Conservation (phyloP, 2,888 invertebrate species). For the Cryptocheilus praepositus region DNA sequence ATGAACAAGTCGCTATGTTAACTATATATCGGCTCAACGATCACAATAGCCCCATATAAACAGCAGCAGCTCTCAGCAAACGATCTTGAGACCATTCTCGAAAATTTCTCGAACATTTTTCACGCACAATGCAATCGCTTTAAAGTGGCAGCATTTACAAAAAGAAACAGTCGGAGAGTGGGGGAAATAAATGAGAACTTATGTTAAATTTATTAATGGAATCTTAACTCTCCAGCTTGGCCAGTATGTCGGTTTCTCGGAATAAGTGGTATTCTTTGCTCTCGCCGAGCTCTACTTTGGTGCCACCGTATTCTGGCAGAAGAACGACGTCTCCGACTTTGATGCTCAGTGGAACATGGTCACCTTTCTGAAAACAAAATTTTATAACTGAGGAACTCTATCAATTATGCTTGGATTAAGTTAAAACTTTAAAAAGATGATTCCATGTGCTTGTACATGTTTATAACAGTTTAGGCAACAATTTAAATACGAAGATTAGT, state of each 20-base stretch:
- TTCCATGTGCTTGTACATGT: no score
- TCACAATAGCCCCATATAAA: no score
- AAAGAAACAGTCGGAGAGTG: neutral
- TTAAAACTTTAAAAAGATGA: no score
- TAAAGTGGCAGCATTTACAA: neutral
- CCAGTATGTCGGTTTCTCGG: constrained; percentile 96
- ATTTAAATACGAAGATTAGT: no score
- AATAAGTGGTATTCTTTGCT: constrained; percentile 95
- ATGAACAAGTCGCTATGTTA: neutral
- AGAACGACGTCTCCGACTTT: constrained; percentile 96
- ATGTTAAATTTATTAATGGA: constrained; percentile 41
- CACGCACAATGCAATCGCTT: neutral
- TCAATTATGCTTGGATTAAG: no score
- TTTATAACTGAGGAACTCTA: no score
- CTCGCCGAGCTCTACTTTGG: constrained; percentile 91
- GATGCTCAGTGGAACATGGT: constrained; percentile 86
- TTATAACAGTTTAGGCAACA: no score
- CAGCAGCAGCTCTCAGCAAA: no score
- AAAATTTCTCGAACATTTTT: no score
- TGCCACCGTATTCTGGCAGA: constrained; percentile 98
- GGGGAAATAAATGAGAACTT: constrained; percentile 23
- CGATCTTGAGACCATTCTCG: no score
- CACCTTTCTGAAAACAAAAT: constrained; percentile 82
- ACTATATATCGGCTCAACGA: no score
- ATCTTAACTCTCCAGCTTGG: constrained; percentile 83